These are phyloP conservation scores for Plebejus anna DNA, from an alignment of 2,888 invertebrate genomes.

Conservation along the genomic window DNA sequence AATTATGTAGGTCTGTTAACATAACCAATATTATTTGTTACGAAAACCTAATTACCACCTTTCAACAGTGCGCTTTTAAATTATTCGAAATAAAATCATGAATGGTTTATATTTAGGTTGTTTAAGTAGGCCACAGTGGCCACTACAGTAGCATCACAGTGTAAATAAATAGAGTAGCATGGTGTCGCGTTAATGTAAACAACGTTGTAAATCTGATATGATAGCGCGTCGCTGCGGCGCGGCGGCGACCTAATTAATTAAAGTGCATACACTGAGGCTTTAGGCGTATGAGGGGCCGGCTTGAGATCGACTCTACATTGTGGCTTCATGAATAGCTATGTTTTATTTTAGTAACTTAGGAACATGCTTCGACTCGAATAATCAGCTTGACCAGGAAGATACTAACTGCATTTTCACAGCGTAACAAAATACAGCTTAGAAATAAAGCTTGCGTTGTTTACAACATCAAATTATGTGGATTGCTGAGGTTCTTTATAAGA, in stretches of 20 bases:
- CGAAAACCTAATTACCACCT: not conserved
- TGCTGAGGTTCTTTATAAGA: too few species aligned
- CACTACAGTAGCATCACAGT: not conserved
- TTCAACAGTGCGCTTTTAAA: not conserved
- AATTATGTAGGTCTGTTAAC: not conserved
- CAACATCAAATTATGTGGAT: too few species aligned
- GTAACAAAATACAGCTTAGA: not conserved
- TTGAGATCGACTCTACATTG: not conserved
- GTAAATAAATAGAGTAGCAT: not conserved
- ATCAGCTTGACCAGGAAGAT: too few species aligned
- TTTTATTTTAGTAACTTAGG: not conserved
- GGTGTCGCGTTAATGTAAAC: not conserved
- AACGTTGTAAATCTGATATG: not conserved
- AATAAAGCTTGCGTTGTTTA: too few species aligned
- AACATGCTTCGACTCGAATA: not conserved
- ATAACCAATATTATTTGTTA: not conserved
- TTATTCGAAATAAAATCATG: slow-evolving; percentile 2
- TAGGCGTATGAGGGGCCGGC: not conserved
- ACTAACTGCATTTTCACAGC: not conserved
- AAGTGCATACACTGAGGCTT: slow-evolving; percentile 11
- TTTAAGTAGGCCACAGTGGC: not conserved
- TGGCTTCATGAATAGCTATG: not conserved
- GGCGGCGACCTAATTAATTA: slow-evolving; percentile 3
- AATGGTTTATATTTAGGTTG: not conserved
- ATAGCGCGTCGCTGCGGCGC: slow-evolving; percentile 2